phyloP scores from a whole-genome alignment of 2,113 vertebrate genomes.

The Gambusia holbrooki region DNA sequence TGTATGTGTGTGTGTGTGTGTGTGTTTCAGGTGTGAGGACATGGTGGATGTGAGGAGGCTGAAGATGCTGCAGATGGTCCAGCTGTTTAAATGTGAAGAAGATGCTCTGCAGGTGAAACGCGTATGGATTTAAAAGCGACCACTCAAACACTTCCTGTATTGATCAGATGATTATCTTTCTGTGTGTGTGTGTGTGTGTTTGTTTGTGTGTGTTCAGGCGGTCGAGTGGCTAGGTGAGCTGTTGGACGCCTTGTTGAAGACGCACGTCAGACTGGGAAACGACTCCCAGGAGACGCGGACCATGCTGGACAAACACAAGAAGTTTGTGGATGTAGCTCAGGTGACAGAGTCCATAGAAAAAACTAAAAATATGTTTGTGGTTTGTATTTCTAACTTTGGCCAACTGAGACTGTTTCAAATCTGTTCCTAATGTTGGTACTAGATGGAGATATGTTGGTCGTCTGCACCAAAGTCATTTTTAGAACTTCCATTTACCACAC shows the following conservation, averaged over 20 bases:
- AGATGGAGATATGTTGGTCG: background rate
- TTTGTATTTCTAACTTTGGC: background rate
- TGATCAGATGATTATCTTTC: background rate
- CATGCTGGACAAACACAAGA: conserved; percentile 96
- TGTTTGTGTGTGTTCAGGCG: conserved; percentile 77
- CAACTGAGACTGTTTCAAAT: no score
- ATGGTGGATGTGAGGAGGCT: conserved; percentile 86
- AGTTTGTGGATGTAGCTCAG: conserved; percentile 99
- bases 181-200: conserved; percentile 9
- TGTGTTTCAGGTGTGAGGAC: conserved; percentile 79
- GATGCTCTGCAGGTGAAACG: conserved; percentile 82
- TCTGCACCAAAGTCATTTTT: background rate
- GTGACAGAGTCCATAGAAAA: conserved; percentile 41
- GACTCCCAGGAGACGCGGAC: conserved; percentile 93
- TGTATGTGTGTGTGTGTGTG: background rate
- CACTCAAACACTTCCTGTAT: background rate
- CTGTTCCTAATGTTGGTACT: background rate
- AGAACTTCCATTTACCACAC: no score
- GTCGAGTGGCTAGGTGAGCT: conserved; percentile 97
- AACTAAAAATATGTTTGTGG: background rate
- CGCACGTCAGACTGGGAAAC: conserved; percentile 91
- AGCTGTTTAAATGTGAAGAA: conserved; percentile 98
- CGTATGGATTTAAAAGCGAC: background rate
- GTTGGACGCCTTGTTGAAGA: conserved; percentile 94
- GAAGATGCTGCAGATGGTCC: conserved; percentile 99